phyloP scores from a whole-genome alignment of 2,888 invertebrate genomes.

The Andrena haemorrhoa region DNA sequence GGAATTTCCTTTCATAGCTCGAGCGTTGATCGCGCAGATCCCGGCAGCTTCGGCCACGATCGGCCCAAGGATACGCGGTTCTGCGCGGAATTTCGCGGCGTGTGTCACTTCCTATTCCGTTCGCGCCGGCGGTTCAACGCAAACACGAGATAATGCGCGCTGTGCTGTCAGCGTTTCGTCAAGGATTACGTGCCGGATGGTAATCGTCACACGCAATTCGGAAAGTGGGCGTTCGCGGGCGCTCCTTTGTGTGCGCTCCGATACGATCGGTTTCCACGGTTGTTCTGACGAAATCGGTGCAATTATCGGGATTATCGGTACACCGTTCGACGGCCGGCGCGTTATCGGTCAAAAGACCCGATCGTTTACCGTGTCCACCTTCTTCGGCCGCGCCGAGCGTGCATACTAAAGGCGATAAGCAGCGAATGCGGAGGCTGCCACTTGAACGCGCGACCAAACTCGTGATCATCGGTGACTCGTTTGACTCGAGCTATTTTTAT shows the following conservation, averaged over 20 bases:
- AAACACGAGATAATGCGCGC: constrained; percentile 42
- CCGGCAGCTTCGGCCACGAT: neutral
- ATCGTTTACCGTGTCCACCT: neutral
- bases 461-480: constrained; percentile 27
- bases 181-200: constrained; percentile 15
- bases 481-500: constrained; percentile 41
- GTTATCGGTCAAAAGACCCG: constrained; percentile 55
- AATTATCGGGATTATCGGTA: constrained; percentile 43
- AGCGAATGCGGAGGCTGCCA: constrained; percentile 37
- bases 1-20: neutral
- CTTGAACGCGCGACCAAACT: constrained; percentile 10
- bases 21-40: neutral
- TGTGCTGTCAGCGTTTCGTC: constrained; percentile 23
- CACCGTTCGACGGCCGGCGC: constrained; percentile 7
- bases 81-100: constrained; percentile 24
- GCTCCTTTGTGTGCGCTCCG: constrained; percentile 46
- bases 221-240: constrained; percentile 35
- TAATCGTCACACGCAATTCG: constrained; percentile 19
- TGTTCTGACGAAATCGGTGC: constrained; percentile 28
- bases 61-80: constrained; percentile 11
- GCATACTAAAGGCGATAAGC: constrained; percentile 37
- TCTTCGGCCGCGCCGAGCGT: neutral
- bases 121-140: constrained; percentile 12
- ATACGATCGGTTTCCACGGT: constrained; percentile 31
- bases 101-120: constrained; percentile 44